Conservation (phyloP, 2,113 vertebrate species). For the Epinephelus cyanopodus region DNA sequence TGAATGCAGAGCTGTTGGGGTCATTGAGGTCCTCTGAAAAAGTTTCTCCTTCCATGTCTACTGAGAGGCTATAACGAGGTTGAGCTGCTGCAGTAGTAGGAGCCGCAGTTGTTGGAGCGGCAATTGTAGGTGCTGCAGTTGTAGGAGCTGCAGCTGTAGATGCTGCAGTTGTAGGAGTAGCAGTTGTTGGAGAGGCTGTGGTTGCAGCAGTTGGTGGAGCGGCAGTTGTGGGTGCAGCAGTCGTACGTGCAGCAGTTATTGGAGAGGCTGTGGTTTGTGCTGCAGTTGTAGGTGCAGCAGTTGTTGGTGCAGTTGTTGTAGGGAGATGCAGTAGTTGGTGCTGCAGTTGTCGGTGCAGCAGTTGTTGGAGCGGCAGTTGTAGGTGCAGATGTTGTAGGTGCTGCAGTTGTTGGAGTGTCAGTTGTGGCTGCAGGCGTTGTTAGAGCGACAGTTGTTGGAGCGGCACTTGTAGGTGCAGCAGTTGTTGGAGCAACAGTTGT, state of each 20-base stretch:
- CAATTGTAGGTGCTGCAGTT: not conserved
- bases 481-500: not conserved
- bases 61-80: too few relatives aligned
- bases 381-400: not conserved
- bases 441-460: not conserved
- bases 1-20: too few relatives aligned
- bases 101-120: not conserved
- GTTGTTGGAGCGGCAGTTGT: not conserved
- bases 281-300: not conserved
- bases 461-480: not conserved
- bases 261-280: not conserved
- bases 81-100: not conserved
- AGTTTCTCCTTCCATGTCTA: too few relatives aligned
- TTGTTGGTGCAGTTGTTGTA: not conserved
- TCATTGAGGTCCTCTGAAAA: too few relatives aligned
- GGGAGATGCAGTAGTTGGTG: not conserved
- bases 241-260: not conserved
- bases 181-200: not conserved
- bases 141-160: not conserved
- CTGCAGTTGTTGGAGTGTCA: not conserved
- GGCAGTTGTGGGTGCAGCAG: not conserved
- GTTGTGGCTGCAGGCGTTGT: not conserved
- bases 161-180: not conserved
- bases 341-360: not conserved
- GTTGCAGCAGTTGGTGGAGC: not conserved